phyloP scores from a whole-genome alignment of 2,113 vertebrate species.

The Lagopus leucura region DNA sequence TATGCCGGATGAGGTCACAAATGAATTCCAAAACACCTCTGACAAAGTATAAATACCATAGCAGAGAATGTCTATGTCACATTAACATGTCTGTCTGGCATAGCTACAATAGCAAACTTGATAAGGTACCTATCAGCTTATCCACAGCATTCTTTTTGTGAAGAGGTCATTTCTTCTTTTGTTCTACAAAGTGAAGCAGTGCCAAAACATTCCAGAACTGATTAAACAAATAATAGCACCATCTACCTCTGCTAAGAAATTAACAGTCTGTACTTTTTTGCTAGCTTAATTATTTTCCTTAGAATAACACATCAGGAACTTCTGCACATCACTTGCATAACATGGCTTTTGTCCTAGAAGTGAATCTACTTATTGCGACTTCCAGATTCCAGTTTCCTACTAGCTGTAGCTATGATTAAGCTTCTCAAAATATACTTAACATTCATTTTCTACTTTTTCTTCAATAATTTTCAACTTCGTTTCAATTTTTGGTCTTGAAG shows the following conservation, averaged over 20 bases:
- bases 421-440: neutral
- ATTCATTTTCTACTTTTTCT: neutral
- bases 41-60: constrained; percentile 69
- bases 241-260: neutral
- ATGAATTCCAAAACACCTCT: constrained; percentile 75
- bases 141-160: constrained; percentile 75
- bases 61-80: constrained; percentile 69
- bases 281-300: constrained; percentile 34
- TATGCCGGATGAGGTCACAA: constrained; percentile 77
- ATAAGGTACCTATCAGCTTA: constrained; percentile 75
- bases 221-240: constrained; percentile 49
- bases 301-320: neutral
- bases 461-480: neutral
- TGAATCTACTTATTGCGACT: neutral
- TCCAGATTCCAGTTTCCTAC: neutral
- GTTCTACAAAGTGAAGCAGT: constrained; percentile 60
- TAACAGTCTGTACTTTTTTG: constrained; percentile 9
- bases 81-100: constrained; percentile 71
- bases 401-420: neutral
- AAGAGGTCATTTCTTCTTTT: constrained; percentile 76
- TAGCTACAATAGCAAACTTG: constrained; percentile 55
- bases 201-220: constrained; percentile 61
- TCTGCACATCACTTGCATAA: neutral
- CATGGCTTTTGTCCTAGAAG: constrained; percentile 3
- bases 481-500: neutral